Evolutionary conservation across 2,797 vertebrate genomes (phyloP).

Genomic region (Halcyon chelicuti): DNA sequence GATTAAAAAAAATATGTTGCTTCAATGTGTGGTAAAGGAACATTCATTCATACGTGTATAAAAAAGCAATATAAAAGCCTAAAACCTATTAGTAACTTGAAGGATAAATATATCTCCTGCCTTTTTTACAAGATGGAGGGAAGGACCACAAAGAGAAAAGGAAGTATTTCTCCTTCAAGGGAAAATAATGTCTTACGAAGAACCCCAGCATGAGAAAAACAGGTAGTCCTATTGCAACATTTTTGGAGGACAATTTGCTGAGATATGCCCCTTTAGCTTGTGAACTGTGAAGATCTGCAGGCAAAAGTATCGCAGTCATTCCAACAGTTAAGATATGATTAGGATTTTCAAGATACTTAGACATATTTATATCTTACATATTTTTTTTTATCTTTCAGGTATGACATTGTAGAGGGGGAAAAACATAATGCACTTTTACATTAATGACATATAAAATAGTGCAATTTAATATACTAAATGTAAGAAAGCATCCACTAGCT

Average conservation of each 20-base stretch:
- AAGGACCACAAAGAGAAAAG: neutral
- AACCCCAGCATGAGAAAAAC: neutral
- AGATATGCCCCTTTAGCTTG: neutral
- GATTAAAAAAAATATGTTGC: neutral
- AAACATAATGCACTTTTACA: neutral
- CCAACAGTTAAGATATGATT: neutral
- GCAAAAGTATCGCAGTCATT: neutral
- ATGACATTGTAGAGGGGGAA: neutral
- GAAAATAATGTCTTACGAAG: neutral
- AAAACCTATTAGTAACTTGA: neutral
- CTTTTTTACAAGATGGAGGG: neutral
- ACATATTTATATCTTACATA: neutral
- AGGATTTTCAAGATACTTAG: neutral
- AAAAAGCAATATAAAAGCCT: neutral
- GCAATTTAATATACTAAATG: neutral
- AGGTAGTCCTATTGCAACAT: neutral
- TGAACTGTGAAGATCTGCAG: fast-evolving
- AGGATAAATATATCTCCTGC: neutral
- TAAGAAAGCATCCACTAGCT: neutral
- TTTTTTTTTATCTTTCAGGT: neutral
- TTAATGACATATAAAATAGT: neutral
- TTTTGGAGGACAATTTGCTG: neutral
- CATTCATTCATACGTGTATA: neutral
- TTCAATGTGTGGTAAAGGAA: neutral
- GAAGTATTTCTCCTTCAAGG: neutral